These are phyloP conservation scores for Thelaira solivaga DNA, from an alignment of 2,888 invertebrate species.

Conservation along the genomic window DNA sequence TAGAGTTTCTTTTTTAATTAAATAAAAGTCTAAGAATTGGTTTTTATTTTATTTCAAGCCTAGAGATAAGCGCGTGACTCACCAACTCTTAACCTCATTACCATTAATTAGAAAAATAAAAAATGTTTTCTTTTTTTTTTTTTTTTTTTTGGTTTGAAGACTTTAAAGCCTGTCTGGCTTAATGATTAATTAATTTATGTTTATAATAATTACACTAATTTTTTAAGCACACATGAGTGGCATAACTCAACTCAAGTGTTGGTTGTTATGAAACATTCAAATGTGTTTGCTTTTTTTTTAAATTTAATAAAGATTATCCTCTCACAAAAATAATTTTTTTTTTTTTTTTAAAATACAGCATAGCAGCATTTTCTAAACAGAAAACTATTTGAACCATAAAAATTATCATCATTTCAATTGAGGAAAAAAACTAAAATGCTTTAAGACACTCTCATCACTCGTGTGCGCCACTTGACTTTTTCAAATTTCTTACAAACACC, in stretches of 20 bases:
- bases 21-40: no score
- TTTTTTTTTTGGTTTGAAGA: neutral
- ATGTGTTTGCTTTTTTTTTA: slow-evolving; percentile 7
- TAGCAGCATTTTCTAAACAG: no score
- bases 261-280: slow-evolving; percentile 44
- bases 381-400: slow-evolving; percentile 51
- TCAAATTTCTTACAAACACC: slow-evolving; percentile 3
- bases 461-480: slow-evolving; percentile 60
- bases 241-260: slow-evolving; percentile 50
- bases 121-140: no score
- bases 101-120: no score
- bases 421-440: slow-evolving; percentile 27
- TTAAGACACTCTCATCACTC: slow-evolving; percentile 41
- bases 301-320: no score
- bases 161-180: slow-evolving; percentile 16
- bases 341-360: no score
- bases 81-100: no score
- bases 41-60: no score
- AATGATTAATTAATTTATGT: slow-evolving; percentile 16
- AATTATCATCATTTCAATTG: slow-evolving; percentile 56
- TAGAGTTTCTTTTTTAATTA: no score
- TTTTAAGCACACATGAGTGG: slow-evolving; percentile 39
- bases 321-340: no score
- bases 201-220: slow-evolving; percentile 54
- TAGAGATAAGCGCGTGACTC: neutral